Percentiles rank a stretch among this genome's conserved stretches.
These are phyloP conservation scores for Cephalopholis sonnerati DNA, from an alignment of 2,113 vertebrate genomes.

Conservation along the genomic window DNA sequence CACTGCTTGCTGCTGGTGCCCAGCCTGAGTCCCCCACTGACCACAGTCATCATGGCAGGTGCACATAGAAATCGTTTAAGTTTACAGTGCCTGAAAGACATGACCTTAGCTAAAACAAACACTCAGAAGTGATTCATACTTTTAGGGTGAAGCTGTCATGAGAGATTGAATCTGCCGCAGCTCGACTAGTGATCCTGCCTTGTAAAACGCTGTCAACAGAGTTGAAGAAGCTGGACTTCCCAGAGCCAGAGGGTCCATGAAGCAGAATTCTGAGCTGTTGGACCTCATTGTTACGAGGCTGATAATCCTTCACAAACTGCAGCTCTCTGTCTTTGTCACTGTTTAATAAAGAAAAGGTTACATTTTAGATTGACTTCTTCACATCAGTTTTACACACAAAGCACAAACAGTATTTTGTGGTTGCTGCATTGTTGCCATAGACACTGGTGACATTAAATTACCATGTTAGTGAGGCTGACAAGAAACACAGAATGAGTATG, in stretches of 20 bases:
- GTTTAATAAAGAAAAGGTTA: background rate
- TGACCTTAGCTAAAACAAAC: background rate
- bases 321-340: background rate
- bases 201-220: slow-evolving; percentile 50
- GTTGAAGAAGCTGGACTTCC: slow-evolving; percentile 62
- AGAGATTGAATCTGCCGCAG: background rate
- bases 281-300: background rate
- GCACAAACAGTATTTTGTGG: background rate
- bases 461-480: too few relatives aligned
- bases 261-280: background rate
- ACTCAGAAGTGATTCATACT: slow-evolving; percentile 18
- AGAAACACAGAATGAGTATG: too few relatives aligned
- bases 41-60: background rate
- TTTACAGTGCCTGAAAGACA: background rate
- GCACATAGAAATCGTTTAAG: background rate
- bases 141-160: background rate
- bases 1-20: too few relatives aligned
- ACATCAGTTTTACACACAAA: too few relatives aligned
- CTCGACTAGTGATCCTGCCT: background rate
- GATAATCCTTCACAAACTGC: background rate
- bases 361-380: too few relatives aligned
- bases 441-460: too few relatives aligned
- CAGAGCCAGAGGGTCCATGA: background rate
- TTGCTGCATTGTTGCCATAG: background rate
- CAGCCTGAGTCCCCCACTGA: too few relatives aligned